These are phyloP conservation scores for Arizona elegans DNA, from an alignment of 2,113 vertebrate genomes.

Conservation along the genomic window DNA sequence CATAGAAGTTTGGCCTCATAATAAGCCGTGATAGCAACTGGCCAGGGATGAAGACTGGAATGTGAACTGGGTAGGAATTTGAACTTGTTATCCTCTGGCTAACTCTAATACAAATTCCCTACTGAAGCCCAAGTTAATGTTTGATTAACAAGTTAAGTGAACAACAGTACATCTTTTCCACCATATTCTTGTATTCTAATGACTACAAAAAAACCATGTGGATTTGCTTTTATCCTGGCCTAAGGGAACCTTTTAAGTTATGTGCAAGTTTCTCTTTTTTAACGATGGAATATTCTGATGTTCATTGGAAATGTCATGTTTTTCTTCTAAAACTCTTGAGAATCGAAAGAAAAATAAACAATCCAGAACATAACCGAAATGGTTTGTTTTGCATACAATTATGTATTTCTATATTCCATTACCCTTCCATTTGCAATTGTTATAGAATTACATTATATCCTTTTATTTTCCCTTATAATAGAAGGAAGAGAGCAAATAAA, in stretches of 20 bases:
- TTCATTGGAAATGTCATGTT: background rate
- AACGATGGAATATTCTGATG: background rate
- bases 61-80: background rate
- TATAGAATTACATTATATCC: background rate
- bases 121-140: background rate
- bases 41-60: background rate
- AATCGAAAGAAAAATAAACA: background rate
- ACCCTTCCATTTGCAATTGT: background rate
- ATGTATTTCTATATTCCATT: background rate
- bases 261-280: background rate
- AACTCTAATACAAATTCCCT: background rate
- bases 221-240: background rate
- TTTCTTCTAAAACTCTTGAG: constrained; percentile 1
- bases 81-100: background rate
- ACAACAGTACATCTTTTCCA: background rate
- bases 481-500: background rate
- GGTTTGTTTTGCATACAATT: background rate
- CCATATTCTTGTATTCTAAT: constrained; percentile 5
- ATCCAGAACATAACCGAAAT: background rate
- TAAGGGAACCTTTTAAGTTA: background rate
- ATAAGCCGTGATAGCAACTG: background rate
- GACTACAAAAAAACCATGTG: background rate
- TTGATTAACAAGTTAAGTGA: background rate
- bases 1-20: background rate
- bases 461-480: background rate